Conservation (phyloP, 1,140 invertebrate genomes). For the Zaprionus lachaisei region DNA sequence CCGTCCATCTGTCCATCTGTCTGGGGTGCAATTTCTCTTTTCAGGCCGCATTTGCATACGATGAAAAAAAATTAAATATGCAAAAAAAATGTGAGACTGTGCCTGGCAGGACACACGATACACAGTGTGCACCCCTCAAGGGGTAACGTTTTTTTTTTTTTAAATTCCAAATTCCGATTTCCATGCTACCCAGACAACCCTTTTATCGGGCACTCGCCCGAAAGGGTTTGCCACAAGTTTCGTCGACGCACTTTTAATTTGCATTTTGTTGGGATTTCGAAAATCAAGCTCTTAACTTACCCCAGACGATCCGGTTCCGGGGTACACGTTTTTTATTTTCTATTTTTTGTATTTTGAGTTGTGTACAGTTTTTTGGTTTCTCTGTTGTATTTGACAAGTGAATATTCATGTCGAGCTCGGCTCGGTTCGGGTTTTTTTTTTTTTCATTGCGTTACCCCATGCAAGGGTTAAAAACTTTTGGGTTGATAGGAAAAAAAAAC, state of each 20-base stretch:
- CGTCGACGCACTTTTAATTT: constrained; percentile 68
- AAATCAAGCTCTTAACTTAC: constrained; percentile 79
- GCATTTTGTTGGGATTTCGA: constrained; percentile 75
- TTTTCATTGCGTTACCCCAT: constrained; percentile 21
- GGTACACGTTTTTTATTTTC: constrained; percentile 38
- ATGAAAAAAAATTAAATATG: constrained; percentile 69
- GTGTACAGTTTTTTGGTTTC: constrained; percentile 61
- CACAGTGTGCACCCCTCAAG: constrained; percentile 60
- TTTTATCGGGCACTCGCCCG: constrained; percentile 52
- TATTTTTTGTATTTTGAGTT: constrained; percentile 32
- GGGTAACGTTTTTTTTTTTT: constrained; percentile 49
- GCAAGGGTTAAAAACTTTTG: constrained; percentile 75
- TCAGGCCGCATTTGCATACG: constrained; percentile 75
- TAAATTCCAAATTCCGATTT: constrained; percentile 37
- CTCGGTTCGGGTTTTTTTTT: constrained; percentile 20
- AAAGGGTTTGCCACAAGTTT: constrained; percentile 73
- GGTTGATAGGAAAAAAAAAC: constrained; percentile 63
- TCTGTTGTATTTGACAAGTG: constrained; percentile 78
- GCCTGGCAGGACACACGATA: constrained; percentile 78
- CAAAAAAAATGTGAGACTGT: constrained; percentile 67
- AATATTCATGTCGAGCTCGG: constrained; percentile 76
- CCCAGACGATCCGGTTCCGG: constrained; percentile 52
- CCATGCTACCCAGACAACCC: constrained; percentile 71
- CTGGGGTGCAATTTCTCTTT: constrained; percentile 50
- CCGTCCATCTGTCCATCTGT: constrained; percentile 1